These are phyloP conservation scores for Eristalis arbustorum DNA, from an alignment of 2,888 invertebrate genomes.

Conservation along the genomic window DNA sequence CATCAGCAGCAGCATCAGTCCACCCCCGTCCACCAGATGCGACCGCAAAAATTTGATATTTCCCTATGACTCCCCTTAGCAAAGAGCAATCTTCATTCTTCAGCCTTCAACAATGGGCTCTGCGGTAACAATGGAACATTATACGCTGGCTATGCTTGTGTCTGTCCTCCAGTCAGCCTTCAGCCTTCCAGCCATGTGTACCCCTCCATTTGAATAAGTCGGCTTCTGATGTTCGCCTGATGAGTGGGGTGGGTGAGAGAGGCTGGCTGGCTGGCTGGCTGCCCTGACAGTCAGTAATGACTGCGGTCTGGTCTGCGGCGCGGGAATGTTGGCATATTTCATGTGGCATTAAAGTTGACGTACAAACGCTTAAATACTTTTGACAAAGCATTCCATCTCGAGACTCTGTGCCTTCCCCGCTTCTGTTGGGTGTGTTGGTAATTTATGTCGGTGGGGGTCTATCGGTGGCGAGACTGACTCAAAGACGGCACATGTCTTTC, in stretches of 20 bases:
- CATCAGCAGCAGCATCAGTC: not conserved
- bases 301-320: not conserved
- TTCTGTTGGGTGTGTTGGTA: slow-evolving; percentile 55
- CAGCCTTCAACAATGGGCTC: slow-evolving; percentile 64
- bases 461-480: slow-evolving; percentile 36
- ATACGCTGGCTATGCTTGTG: slow-evolving; percentile 56
- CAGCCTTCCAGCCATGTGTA: slow-evolving; percentile 51
- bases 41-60: slow-evolving; percentile 58
- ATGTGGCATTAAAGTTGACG: slow-evolving; percentile 68
- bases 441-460: slow-evolving; percentile 57
- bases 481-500: slow-evolving; percentile 44
- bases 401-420: not conserved
- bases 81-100: slow-evolving; percentile 70
- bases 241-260: not conserved
- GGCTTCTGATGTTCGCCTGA: slow-evolving; percentile 20
- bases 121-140: slow-evolving; percentile 68
- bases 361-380: slow-evolving; percentile 67
- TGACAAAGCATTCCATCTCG: slow-evolving; percentile 52
- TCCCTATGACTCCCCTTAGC: slow-evolving; percentile 39
- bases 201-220: slow-evolving; percentile 58
- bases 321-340: slow-evolving; percentile 44
- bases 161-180: slow-evolving; percentile 20
- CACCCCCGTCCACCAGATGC: slow-evolving; percentile 7
- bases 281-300: slow-evolving; percentile 11
- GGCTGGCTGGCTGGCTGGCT: not conserved